These are phyloP conservation scores for Petrolisthes manimaculis DNA, from an alignment of 2,888 invertebrate genomes.

Conservation along the genomic window DNA sequence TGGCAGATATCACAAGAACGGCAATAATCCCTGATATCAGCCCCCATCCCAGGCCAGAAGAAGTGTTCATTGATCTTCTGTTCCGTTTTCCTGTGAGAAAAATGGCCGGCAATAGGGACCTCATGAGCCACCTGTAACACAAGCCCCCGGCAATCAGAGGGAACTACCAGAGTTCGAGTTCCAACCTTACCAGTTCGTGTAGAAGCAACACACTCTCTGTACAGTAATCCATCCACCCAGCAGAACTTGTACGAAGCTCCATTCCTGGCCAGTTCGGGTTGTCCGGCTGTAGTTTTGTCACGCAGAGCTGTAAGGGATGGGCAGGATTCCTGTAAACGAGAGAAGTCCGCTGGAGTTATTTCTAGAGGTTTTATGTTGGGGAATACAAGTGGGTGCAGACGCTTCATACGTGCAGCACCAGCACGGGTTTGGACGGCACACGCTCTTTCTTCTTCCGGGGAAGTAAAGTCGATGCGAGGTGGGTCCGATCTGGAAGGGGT, in stretches of 20 bases:
- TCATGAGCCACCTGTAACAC: constrained; percentile 25
- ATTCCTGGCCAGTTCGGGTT: not conserved
- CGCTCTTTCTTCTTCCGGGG: too few relatives aligned
- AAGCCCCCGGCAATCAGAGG: not conserved
- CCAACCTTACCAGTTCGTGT: not conserved
- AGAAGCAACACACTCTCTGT: constrained; percentile 17
- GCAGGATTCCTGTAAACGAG: too few relatives aligned
- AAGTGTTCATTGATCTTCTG: not conserved
- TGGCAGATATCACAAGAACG: constrained; percentile 31
- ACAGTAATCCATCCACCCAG: not conserved
- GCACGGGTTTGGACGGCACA: too few relatives aligned
- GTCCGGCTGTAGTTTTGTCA: not conserved
- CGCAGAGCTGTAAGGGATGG: not conserved
- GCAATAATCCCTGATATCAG: not conserved
- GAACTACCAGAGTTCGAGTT: not conserved
- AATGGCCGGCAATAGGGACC: constrained; percentile 5
- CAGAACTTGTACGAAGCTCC: constrained; percentile 1
- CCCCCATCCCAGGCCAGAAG: constrained; percentile 22
- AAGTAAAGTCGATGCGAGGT: too few relatives aligned
- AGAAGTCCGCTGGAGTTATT: too few relatives aligned
- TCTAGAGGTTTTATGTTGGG: too few relatives aligned
- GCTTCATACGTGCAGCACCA: too few relatives aligned
- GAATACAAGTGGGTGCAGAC: too few relatives aligned
- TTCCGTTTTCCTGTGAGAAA: constrained; percentile 32
- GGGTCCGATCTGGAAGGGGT: too few relatives aligned